These are phyloP conservation scores for Colletes latitarsis DNA, from an alignment of 1,140 invertebrate genomes.

Conservation along the genomic window DNA sequence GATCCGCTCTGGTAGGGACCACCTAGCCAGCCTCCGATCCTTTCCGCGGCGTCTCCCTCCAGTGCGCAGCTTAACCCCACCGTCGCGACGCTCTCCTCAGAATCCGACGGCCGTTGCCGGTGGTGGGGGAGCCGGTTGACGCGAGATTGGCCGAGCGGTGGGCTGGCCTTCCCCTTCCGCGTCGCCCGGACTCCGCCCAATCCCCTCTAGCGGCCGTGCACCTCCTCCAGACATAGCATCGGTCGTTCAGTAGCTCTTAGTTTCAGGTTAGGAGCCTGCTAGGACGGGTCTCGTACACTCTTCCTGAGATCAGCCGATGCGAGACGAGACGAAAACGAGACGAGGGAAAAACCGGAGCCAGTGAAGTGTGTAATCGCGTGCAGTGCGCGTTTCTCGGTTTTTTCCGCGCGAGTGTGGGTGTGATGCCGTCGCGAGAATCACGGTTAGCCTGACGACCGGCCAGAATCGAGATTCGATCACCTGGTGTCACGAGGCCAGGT, in stretches of 20 bases:
- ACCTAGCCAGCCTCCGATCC: slow-evolving; percentile 80
- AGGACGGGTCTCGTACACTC: slow-evolving; percentile 80
- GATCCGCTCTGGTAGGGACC: slow-evolving; percentile 75
- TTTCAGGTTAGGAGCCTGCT: slow-evolving; percentile 82
- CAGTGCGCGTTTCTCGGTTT: slow-evolving; percentile 32
- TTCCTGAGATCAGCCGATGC: slow-evolving; percentile 62
- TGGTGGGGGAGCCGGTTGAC: slow-evolving; percentile 57
- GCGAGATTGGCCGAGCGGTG: slow-evolving; percentile 69
- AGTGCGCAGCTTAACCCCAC: slow-evolving; percentile 62
- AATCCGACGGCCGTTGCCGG: slow-evolving; percentile 58
- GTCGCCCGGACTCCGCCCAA: slow-evolving; percentile 58
- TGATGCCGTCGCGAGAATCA: slow-evolving; percentile 34
- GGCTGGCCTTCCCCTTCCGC: slow-evolving; percentile 73
- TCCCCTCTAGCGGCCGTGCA: slow-evolving; percentile 69
- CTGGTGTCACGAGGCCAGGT: slow-evolving; percentile 21
- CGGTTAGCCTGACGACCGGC: slow-evolving; percentile 32
- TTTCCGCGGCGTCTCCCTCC: slow-evolving; percentile 69
- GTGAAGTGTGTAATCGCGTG: slow-evolving; percentile 49
- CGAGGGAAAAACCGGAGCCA: slow-evolving; percentile 31
- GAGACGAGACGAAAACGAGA: slow-evolving; percentile 29
- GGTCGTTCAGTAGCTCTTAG: slow-evolving; percentile 81
- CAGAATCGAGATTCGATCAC: slow-evolving; percentile 12
- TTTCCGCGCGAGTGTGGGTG: slow-evolving; percentile 44
- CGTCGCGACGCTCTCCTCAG: slow-evolving; percentile 44
- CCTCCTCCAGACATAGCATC: slow-evolving; percentile 80